Percentiles rank a stretch among this genome's conserved stretches.
phyloP scores from a whole-genome alignment of 2,113 vertebrate genomes.

The Halcyon senegalensis region DNA sequence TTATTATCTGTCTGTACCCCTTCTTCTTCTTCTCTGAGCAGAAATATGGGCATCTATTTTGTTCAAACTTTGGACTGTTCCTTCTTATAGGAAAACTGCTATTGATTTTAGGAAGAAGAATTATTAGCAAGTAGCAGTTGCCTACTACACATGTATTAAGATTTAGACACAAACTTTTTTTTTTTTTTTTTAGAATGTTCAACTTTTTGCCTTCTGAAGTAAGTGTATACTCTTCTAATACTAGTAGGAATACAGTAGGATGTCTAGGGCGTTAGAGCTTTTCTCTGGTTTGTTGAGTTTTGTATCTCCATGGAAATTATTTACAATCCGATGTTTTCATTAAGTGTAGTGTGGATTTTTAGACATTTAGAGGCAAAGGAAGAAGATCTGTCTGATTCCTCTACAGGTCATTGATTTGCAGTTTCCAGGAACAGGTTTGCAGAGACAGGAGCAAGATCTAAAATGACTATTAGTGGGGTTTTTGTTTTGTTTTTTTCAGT shows the following conservation, averaged over 20 bases:
- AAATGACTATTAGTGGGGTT: not conserved
- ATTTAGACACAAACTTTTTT: not conserved
- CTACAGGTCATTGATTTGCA: not conserved
- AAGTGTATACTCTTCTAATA: not conserved
- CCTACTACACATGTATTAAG: not conserved
- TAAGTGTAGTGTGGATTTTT: not conserved
- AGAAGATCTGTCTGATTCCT: not conserved
- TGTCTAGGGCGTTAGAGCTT: not conserved
- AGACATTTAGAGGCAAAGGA: not conserved
- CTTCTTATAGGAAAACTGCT: not conserved
- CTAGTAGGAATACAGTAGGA: not conserved
- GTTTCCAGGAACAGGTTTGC: not conserved
- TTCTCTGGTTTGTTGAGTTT: not conserved
- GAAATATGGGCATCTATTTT: not conserved
- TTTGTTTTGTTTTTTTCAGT: not conserved
- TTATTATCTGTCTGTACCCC: not conserved
- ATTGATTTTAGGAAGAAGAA: not conserved
- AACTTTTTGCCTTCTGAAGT: not conserved
- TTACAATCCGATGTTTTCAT: not conserved
- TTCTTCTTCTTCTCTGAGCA: no score
- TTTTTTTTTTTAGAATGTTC: not conserved
- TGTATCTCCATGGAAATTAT: not conserved
- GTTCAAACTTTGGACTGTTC: not conserved
- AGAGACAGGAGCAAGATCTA: not conserved
- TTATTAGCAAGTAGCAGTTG: not conserved